A percentile compares a stretch with the other conserved stretches of the same genome.
phyloP scores from a whole-genome alignment of 2,113 vertebrate species.

The Clinocottus analis region DNA sequence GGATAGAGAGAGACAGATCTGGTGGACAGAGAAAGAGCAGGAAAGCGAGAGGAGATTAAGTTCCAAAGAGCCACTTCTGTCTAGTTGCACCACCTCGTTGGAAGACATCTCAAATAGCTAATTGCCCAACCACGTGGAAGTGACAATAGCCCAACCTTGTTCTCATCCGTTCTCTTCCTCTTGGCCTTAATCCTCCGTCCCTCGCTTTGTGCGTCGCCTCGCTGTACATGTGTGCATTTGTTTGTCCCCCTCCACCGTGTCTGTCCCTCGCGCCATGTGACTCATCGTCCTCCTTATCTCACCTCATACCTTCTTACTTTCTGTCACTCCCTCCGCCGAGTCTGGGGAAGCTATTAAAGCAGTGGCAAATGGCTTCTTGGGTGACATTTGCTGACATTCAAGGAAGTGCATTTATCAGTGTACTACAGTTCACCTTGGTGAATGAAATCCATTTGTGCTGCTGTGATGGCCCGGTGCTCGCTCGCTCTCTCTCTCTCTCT shows the following conservation, averaged over 20 bases:
- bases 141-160: slow-evolving; percentile 89
- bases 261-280: slow-evolving; percentile 66
- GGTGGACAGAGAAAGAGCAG: slow-evolving; percentile 16
- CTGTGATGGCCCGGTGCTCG: slow-evolving; percentile 88
- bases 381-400: slow-evolving; percentile 99
- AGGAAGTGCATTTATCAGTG: slow-evolving; percentile 97
- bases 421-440: slow-evolving; percentile 92
- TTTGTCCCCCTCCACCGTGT: slow-evolving; percentile 42
- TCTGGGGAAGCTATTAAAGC: slow-evolving; percentile 91
- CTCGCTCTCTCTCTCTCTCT: background rate
- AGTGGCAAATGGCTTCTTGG: slow-evolving; percentile 97
- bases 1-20: slow-evolving; percentile 17
- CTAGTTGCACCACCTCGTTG: slow-evolving; percentile 91
- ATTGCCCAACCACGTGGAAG: slow-evolving; percentile 99
- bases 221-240: slow-evolving; percentile 54
- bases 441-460: slow-evolving; percentile 93
- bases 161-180: slow-evolving; percentile 78
- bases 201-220: slow-evolving; percentile 21
- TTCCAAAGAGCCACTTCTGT: slow-evolving; percentile 85
- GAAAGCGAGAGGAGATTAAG: slow-evolving; percentile 47
- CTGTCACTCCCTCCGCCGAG: slow-evolving; percentile 87
- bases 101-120: slow-evolving; percentile 89
- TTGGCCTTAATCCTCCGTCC: slow-evolving; percentile 75
- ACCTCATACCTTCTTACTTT: slow-evolving; percentile 81
- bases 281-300: slow-evolving; percentile 66